Evolutionary conservation across 1,140 invertebrate species (phyloP), one percentile per base, ranked within the genome.

Genomic region (Leptestheria dahalacensis): DNA sequence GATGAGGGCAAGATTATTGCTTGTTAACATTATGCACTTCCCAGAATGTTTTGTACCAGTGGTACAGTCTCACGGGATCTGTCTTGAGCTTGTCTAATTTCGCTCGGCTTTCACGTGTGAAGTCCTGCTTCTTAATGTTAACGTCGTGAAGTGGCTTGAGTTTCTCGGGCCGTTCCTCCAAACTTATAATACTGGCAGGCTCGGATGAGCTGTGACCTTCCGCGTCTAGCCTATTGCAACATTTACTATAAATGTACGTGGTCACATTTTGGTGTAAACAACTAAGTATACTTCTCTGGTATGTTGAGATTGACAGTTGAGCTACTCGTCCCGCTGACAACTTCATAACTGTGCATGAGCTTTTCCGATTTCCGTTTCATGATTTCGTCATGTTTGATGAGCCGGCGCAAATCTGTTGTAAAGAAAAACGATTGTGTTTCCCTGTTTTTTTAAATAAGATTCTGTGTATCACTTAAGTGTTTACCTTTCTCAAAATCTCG

Each of bases 31-130:
- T 41, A 15, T 41, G 33, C 6, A 15, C 26, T 3, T 55, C 53
- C 53, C 53, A 55, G 53, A 29, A 33, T n/a, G 53, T 55, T 41
- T 55, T 55, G 28, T 55, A 55, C 53, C 53, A 55, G 9, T 33
- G 26, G 21, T 55, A 55, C 11, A 55, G 53, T 55, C 26, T 55
- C 21, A 55, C 53, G 20, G 53, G 53, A 55, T 55, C 53, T 15
- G 53, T 55, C 53, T 18, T 25, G 10, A 55, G 28, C 10, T 55
- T 55, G 2, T 55, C 33, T 28, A 24, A 55, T 18, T 29, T 26
- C 4, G 53, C 53, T 25, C 33, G 20, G 12, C 33, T 41, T 41
- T 41, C 33, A 9, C 33, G 33, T 9, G 33, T 28, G 12, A 29
- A 55, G 53, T 29, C 33, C 33, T 29, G 53, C 53, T 15, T 18